Conservation (phyloP, 2,888 invertebrate genomes). For the Sclerodermus sp. region DNA sequence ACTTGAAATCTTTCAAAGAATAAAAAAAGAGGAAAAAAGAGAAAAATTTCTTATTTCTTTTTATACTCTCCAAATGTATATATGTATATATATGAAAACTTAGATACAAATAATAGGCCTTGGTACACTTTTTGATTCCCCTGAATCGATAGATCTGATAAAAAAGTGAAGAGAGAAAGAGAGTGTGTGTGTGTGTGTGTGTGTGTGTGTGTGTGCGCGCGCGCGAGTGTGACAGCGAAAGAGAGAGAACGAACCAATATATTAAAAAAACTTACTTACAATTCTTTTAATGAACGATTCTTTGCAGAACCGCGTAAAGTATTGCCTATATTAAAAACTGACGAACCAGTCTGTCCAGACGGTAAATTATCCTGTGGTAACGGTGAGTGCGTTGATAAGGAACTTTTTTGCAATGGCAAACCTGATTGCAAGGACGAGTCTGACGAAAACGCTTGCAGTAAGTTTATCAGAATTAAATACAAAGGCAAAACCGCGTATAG, state of each 20-base stretch:
- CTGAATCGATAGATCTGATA: too few species aligned
- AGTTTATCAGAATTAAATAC: slow-evolving; percentile 58
- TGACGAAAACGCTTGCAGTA: slow-evolving; percentile 93
- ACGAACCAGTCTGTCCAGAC: slow-evolving; percentile 89
- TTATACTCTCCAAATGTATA: too few species aligned
- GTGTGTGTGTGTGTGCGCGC: too few species aligned
- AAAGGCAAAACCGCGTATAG: not conserved
- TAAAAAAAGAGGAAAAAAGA: not conserved
- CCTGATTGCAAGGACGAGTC: slow-evolving; percentile 92
- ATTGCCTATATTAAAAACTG: slow-evolving; percentile 86
- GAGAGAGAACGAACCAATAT: too few species aligned
- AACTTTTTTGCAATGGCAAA: slow-evolving; percentile 91
- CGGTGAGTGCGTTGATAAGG: slow-evolving; percentile 89
- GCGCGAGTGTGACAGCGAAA: too few species aligned
- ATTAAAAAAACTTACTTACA: too few species aligned
- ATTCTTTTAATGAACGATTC: slow-evolving; percentile 9
- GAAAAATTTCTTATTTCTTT: too few species aligned
- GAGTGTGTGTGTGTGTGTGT: too few species aligned
- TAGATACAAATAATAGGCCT: not conserved
- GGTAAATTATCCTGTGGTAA: slow-evolving; percentile 90
- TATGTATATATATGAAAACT: not conserved
- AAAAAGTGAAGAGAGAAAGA: too few species aligned
- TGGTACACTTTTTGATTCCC: not conserved
- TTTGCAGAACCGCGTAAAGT: slow-evolving; percentile 85
- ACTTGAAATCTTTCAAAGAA: not conserved